Evolutionary conservation across 2,113 vertebrate genomes (phyloP).

Genomic region (Paratilapia polleni): DNA sequence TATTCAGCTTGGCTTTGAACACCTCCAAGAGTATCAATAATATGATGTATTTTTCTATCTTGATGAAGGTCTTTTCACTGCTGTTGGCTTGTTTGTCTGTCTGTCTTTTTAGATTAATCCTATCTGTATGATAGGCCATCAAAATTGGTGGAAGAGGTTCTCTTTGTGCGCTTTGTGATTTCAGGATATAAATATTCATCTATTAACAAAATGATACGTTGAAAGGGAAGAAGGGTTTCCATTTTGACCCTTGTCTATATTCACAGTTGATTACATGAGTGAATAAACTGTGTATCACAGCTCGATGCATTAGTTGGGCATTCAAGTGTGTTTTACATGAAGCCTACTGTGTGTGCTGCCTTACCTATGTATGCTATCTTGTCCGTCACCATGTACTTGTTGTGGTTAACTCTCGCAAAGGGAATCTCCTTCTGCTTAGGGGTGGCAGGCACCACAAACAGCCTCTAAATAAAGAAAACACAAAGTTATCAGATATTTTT

Average conservation of each 20-base stretch:
- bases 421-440: slow-evolving; percentile 83
- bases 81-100: neutral
- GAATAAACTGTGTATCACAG: too few relatives aligned
- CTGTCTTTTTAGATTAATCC: neutral
- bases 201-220: neutral
- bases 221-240: neutral
- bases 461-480: slow-evolving; percentile 66
- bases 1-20: neutral
- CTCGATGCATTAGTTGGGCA: too few relatives aligned
- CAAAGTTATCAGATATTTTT: neutral
- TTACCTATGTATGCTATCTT: slow-evolving; percentile 86
- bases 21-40: neutral
- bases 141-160: fast-evolving
- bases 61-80: neutral
- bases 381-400: slow-evolving; percentile 95
- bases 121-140: fast-evolving
- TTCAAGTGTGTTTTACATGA: neutral
- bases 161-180: neutral
- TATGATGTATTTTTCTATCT: neutral
- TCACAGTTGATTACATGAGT: too few relatives aligned
- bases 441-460: slow-evolving; percentile 81
- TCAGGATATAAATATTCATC: neutral
- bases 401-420: slow-evolving; percentile 89
- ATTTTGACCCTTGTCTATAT: too few relatives aligned
- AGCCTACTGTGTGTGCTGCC: neutral